These are phyloP conservation scores for Phaedon cochleariae DNA, from an alignment of 2,888 invertebrate species.

Conservation along the genomic window DNA sequence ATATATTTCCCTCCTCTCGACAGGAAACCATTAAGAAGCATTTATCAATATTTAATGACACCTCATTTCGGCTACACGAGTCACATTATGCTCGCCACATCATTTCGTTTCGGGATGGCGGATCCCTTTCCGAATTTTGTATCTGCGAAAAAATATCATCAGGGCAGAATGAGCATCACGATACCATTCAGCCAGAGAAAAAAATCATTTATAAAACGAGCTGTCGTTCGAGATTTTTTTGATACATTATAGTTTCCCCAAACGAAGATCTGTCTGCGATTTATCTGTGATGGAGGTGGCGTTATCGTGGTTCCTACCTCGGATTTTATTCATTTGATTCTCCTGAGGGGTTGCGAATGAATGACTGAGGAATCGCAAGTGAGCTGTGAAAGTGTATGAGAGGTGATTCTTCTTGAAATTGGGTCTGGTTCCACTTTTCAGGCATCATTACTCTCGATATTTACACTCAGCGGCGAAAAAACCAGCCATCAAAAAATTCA, in stretches of 20 bases:
- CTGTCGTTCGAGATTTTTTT: constrained; percentile 12
- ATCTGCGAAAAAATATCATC: constrained; percentile 23
- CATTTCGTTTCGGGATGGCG: constrained; percentile 20
- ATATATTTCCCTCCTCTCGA: constrained; percentile 27
- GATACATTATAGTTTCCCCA: constrained; percentile 17
- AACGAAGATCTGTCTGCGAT: constrained; percentile 11
- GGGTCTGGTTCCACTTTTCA: not conserved
- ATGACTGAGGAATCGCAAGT: constrained; percentile 2
- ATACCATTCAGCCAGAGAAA: constrained; percentile 17
- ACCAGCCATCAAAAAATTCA: no score
- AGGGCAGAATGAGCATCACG: constrained; percentile 19
- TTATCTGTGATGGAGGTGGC: constrained; percentile 16
- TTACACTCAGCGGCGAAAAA: not conserved
- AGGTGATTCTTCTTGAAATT: not conserved
- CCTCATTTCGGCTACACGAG: constrained; percentile 30
- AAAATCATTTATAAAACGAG: constrained; percentile 20
- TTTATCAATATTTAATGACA: constrained; percentile 38
- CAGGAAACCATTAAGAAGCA: constrained; percentile 32
- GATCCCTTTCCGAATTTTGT: constrained; percentile 20
- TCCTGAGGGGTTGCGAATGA: constrained; percentile 8
- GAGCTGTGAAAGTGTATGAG: constrained; percentile 1
- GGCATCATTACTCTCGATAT: not conserved
- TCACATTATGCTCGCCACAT: constrained; percentile 28
- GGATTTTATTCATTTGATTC: constrained; percentile 16
- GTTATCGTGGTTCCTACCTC: constrained; percentile 7